A percentile compares a stretch with the other conserved stretches of the same genome.
These are phyloP conservation scores for Terebella lapidaria DNA, from an alignment of 2,888 invertebrate genomes.

Conservation along the genomic window DNA sequence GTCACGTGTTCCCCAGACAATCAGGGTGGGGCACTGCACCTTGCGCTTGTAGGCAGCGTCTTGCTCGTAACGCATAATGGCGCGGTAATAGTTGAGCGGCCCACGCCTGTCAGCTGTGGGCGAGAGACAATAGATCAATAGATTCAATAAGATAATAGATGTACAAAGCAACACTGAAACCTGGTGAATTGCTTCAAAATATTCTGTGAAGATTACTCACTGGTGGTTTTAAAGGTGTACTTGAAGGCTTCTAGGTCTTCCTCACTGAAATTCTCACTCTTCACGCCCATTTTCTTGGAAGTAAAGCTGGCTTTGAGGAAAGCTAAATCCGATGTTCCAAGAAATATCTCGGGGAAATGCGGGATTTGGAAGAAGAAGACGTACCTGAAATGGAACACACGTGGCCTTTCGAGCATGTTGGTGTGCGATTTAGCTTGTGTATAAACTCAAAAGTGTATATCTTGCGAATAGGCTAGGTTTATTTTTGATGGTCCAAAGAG, in stretches of 20 bases:
- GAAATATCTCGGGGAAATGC: conserved; percentile 62
- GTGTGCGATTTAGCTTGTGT: too few species aligned
- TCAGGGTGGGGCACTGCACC: neutral
- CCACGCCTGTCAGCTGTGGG: neutral
- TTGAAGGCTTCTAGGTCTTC: neutral
- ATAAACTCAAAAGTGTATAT: too few species aligned
- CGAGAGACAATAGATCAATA: too few species aligned
- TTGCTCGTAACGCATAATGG: neutral
- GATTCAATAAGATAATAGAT: too few species aligned
- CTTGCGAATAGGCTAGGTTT: too few species aligned
- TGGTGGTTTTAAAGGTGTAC: neutral
- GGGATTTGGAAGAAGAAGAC: conserved; percentile 35
- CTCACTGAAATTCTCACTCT: too few species aligned
- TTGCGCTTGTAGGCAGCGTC: neutral
- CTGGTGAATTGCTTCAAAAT: too few species aligned
- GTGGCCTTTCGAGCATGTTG: too few species aligned
- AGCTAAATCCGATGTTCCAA: conserved; percentile 59
- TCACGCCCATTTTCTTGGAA: neutral
- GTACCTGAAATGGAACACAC: conserved; percentile 34
- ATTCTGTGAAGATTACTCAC: too few species aligned
- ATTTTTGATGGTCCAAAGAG: too few species aligned
- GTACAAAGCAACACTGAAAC: too few species aligned
- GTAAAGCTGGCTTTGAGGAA: neutral
- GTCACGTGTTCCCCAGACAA: neutral
- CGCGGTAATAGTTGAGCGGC: neutral